A percentile compares a stretch with the other conserved stretches of the same genome.
These are phyloP conservation scores for Volucella inanis DNA, from an alignment of 2,888 invertebrate genomes.

Conservation along the genomic window DNA sequence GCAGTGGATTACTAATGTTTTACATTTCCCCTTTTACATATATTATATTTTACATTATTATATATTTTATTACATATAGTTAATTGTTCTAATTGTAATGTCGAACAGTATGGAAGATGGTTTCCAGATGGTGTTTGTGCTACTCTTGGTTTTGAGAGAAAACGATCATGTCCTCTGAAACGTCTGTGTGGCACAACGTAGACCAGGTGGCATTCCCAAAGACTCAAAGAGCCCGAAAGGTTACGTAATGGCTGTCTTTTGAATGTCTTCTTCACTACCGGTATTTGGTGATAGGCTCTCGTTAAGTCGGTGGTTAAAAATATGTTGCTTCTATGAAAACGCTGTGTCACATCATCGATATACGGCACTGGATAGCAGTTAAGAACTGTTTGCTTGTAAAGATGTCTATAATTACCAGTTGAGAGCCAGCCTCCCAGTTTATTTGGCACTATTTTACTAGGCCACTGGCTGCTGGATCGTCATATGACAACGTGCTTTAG, in stretches of 20 bases:
- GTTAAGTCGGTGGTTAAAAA: neutral
- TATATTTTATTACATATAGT: no score
- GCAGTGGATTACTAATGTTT: no score
- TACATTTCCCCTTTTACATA: no score
- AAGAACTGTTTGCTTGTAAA: neutral
- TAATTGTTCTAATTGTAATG: no score
- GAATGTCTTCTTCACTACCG: neutral
- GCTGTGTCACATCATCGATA: neutral
- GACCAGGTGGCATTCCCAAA: slow-evolving; percentile 11
- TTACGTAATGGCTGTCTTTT: slow-evolving; percentile 4
- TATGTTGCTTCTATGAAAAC: neutral
- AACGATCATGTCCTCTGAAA: slow-evolving; percentile 16
- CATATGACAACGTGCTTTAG: neutral
- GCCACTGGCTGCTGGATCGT: neutral
- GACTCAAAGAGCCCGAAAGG: slow-evolving; percentile 6
- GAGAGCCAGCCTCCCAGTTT: neutral
- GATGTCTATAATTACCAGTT: neutral
- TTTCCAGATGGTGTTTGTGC: neutral
- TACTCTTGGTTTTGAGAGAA: neutral
- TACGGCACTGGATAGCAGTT: neutral
- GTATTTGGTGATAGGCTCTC: slow-evolving; percentile 3
- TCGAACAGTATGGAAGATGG: no score
- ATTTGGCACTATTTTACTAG: neutral
- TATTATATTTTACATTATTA: no score
- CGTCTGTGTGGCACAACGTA: no score